Evolutionary conservation across 2,888 invertebrate species (phyloP).

Genomic region (Eustalomyia histrio): DNA sequence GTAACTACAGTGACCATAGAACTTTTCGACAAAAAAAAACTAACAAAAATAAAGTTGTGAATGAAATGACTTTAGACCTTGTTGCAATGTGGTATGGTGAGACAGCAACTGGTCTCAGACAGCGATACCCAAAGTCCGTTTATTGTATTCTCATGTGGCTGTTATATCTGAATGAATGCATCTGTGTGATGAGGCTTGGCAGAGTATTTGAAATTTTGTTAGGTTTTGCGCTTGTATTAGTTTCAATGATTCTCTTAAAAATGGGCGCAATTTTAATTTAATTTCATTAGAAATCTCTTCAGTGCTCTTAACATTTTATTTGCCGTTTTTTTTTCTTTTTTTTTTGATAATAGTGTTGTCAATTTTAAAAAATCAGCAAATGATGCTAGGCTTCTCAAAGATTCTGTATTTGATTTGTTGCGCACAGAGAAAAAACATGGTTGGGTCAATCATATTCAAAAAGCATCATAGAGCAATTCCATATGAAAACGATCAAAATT

Average conservation of each 20-base stretch:
- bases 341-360: background rate
- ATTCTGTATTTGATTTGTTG: too few species aligned
- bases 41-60: conserved; percentile 75
- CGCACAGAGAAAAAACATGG: too few species aligned
- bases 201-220: background rate
- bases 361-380: background rate
- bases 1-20: conserved; percentile 22
- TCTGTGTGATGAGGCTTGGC: background rate
- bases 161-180: conserved; percentile 13
- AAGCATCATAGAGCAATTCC: too few species aligned
- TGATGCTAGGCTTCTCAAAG: background rate
- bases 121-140: conserved; percentile 60
- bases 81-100: conserved; percentile 76
- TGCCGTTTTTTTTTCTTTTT: background rate
- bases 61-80: conserved; percentile 77
- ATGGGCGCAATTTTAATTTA: background rate
- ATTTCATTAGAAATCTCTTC: conserved; percentile 5
- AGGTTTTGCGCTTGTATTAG: background rate
- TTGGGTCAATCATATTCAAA: too few species aligned
- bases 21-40: conserved; percentile 33
- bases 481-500: too few species aligned
- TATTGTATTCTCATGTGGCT: conserved; percentile 15
- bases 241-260: background rate
- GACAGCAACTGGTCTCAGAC: conserved; percentile 72
- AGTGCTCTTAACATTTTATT: conserved; percentile 17